Evolutionary conservation across 2,797 vertebrate genomes (phyloP).

Genomic region (Etheostoma perlongum): DNA sequence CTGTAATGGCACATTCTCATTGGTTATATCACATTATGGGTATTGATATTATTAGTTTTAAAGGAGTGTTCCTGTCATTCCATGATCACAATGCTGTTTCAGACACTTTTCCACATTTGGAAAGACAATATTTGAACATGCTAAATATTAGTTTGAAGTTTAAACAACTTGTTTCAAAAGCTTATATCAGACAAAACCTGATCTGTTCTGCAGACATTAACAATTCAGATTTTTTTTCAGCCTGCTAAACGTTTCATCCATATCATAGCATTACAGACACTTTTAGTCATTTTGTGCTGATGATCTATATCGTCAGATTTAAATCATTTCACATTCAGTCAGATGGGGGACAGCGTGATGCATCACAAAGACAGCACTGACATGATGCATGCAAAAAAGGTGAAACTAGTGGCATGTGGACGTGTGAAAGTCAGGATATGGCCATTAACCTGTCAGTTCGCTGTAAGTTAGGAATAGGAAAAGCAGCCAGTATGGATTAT

Average conservation of each 20-base stretch:
- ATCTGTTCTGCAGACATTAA: neutral
- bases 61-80: neutral
- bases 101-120: neutral
- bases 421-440: slow-evolving; percentile 30
- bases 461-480: slow-evolving; percentile 19
- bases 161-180: neutral
- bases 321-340: slow-evolving; percentile 24
- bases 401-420: slow-evolving; percentile 18
- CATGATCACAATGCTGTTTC: neutral
- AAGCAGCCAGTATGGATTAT: slow-evolving; percentile 9
- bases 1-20: neutral
- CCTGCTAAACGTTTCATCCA: neutral
- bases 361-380: slow-evolving; percentile 32
- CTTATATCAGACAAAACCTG: neutral
- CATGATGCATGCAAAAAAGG: slow-evolving; percentile 4
- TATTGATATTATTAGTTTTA: neutral
- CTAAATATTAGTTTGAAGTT: too few relatives aligned
- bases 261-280: neutral
- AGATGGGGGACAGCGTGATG: slow-evolving; percentile 4
- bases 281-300: neutral
- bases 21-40: neutral
- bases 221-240: neutral
- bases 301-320: neutral
- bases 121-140: neutral
- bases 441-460: slow-evolving; percentile 42